Conservation (phyloP, 2,113 vertebrate genomes). For the Talpa occidentalis region DNA sequence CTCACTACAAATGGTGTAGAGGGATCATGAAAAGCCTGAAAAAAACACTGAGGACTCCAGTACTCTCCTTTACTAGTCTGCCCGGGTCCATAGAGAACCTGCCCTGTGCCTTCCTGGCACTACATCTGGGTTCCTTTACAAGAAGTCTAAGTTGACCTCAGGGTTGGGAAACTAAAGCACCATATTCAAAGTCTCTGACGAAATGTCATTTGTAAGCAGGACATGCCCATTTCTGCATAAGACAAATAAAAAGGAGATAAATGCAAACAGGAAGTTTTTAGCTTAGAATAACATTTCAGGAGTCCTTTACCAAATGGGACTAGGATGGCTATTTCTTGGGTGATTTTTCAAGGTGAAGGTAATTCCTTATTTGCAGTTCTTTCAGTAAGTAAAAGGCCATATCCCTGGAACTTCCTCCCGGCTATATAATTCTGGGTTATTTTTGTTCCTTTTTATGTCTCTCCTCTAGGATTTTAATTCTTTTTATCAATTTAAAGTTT, state of each 20-base stretch:
- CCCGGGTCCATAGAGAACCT: too few relatives aligned
- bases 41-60: too few relatives aligned
- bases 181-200: background rate
- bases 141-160: background rate
- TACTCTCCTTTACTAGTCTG: too few relatives aligned
- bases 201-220: background rate
- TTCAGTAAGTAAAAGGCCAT: slow-evolving; percentile 9
- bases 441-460: background rate
- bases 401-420: background rate
- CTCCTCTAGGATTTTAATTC: slow-evolving; percentile 8
- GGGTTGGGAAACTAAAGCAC: background rate
- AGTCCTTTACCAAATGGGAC: background rate
- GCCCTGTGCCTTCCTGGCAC: too few relatives aligned
- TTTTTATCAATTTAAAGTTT: slow-evolving; percentile 40
- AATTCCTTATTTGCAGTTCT: background rate
- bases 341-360: slow-evolving; percentile 21
- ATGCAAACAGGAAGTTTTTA: background rate
- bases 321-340: background rate
- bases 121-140: background rate
- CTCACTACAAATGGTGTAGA: too few relatives aligned
- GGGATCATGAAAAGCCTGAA: too few relatives aligned
- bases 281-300: background rate
- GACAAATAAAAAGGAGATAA: background rate
- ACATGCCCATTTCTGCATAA: background rate
- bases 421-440: background rate